Percentiles rank a stretch among this genome's conserved stretches.
phyloP scores from a whole-genome alignment of 2,797 vertebrate genomes.

The Mus minutoides region DNA sequence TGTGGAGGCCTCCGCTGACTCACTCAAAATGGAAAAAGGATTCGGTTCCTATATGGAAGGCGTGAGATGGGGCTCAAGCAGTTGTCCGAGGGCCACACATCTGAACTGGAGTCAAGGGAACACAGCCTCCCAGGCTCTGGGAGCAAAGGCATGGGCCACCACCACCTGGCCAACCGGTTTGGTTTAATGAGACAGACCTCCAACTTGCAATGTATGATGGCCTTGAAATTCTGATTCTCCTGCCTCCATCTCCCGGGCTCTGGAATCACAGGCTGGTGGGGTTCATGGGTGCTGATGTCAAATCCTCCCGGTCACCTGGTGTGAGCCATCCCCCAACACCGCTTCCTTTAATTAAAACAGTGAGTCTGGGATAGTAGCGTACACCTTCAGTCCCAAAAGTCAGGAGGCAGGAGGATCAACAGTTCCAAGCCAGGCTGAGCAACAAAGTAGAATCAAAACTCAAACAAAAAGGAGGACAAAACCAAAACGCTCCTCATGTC shows the following conservation, averaged over 20 bases:
- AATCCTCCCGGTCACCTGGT: too few relatives aligned
- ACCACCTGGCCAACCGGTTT: neutral
- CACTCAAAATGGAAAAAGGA: too few relatives aligned
- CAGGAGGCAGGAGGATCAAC: neutral
- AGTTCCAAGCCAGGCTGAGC: neutral
- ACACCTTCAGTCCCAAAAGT: neutral
- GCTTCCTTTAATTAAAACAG: neutral
- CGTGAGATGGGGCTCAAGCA: too few relatives aligned
- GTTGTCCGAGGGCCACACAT: too few relatives aligned
- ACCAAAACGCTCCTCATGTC: neutral
- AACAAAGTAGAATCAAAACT: neutral
- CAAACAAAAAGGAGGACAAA: neutral
- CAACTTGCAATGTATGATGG: neutral
- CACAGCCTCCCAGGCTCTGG: neutral
- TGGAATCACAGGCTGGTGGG: neutral
- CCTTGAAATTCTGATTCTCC: neutral
- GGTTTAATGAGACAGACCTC: neutral
- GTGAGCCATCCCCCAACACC: neutral
- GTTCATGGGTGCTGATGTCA: neutral
- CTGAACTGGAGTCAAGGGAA: too few relatives aligned
- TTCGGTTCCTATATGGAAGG: too few relatives aligned
- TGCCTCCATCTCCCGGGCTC: neutral
- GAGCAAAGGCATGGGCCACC: neutral
- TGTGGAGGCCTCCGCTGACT: too few relatives aligned
- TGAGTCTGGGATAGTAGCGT: neutral